A percentile compares a stretch with the other conserved stretches of the same genome.
Conservation (phyloP, 2,113 vertebrate species). For the Daboia siamensis region DNA sequence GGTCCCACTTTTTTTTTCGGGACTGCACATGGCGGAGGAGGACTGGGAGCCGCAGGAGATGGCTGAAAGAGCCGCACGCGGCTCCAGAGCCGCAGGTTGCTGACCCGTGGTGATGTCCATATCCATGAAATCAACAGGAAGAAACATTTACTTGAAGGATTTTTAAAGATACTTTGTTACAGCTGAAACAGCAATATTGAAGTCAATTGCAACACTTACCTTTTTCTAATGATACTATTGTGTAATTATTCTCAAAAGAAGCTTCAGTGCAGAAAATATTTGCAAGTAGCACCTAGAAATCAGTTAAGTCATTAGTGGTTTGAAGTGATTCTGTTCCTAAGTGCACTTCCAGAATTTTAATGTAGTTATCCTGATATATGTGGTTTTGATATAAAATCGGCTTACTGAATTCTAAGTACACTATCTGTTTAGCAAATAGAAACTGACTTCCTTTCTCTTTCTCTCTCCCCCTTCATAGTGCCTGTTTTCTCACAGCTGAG, state of each 20-base stretch:
- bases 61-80: too few relatives aligned
- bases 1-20: too few relatives aligned
- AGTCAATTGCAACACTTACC: slow-evolving; percentile 67
- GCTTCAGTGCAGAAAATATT: slow-evolving; percentile 86
- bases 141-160: not conserved
- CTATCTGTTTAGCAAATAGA: not conserved
- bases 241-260: slow-evolving; percentile 84
- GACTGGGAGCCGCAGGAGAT: too few relatives aligned
- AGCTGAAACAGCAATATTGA: not conserved
- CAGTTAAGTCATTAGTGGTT: not conserved
- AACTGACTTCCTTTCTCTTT: not conserved
- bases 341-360: not conserved
- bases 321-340: not conserved
- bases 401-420: not conserved
- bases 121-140: not conserved
- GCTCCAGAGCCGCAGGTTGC: too few relatives aligned
- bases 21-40: too few relatives aligned
- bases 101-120: too few relatives aligned
- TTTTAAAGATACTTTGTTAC: not conserved
- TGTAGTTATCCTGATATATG: not conserved
- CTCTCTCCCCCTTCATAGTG: not conserved
- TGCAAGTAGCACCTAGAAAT: slow-evolving; percentile 81
- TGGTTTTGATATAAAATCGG: too few relatives aligned
- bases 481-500: not conserved
- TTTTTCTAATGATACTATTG: slow-evolving; percentile 81